These are phyloP conservation scores for Isichthys henryi DNA, from an alignment of 2,113 vertebrate species.

Conservation along the genomic window DNA sequence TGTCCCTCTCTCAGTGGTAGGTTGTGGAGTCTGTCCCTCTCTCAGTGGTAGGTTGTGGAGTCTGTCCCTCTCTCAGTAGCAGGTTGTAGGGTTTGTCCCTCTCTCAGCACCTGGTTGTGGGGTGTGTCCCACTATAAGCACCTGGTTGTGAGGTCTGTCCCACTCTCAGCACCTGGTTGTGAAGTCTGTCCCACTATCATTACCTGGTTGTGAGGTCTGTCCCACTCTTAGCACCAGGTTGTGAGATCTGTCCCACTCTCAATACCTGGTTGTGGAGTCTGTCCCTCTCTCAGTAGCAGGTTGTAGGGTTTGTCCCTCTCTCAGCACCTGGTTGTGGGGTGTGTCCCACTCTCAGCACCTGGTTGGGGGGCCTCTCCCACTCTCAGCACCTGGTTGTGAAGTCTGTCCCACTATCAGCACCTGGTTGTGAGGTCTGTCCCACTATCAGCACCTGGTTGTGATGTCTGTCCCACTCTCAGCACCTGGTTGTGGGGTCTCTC, in stretches of 20 bases:
- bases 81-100: too few species aligned
- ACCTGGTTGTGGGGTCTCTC: background rate
- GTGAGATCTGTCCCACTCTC: too few species aligned
- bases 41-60: background rate
- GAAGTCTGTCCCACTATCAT: background rate
- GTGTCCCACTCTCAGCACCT: too few species aligned
- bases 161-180: background rate
- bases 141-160: background rate
- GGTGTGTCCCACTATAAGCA: too few species aligned
- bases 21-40: background rate
- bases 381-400: background rate
- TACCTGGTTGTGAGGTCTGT: background rate
- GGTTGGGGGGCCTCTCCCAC: background rate
- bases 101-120: too few species aligned
- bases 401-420: background rate
- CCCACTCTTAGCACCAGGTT: background rate
- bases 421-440: background rate
- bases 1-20: background rate
- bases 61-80: background rate
- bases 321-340: background rate
- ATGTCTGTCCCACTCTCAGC: background rate
- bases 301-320: background rate
- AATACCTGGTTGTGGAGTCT: too few species aligned
- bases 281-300: too few species aligned
- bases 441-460: background rate